These are phyloP conservation scores for Drosophila pruinosa DNA, from an alignment of 1,140 invertebrate genomes.

Conservation along the genomic window DNA sequence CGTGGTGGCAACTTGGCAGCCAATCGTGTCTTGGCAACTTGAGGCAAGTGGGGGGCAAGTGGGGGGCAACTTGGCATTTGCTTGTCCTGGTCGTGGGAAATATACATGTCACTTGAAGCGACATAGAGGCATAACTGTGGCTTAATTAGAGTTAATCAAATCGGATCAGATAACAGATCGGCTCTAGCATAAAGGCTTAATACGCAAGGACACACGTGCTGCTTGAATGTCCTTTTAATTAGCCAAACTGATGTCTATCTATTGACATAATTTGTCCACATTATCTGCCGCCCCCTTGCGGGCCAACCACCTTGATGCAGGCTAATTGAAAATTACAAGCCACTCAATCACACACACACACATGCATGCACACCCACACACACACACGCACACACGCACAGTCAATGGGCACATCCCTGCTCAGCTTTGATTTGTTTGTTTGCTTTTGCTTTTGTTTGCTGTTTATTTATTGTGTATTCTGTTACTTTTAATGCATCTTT, in stretches of 20 bases:
- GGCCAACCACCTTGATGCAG: slow-evolving; percentile 59
- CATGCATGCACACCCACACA: slow-evolving; percentile 16
- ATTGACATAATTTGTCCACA: slow-evolving; percentile 68
- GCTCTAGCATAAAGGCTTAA: slow-evolving; percentile 41
- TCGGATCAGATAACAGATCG: too few relatives aligned
- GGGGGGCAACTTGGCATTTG: not conserved
- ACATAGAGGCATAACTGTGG: slow-evolving; percentile 9
- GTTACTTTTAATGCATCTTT: slow-evolving; percentile 81
- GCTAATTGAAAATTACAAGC: slow-evolving; percentile 75
- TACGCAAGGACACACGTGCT: slow-evolving; percentile 35
- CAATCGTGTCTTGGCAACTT: slow-evolving; percentile 62
- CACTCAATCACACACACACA: slow-evolving; percentile 34
- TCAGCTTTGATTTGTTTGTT: slow-evolving; percentile 79
- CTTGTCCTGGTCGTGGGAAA: slow-evolving; percentile 40
- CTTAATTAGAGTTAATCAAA: slow-evolving; percentile 38
- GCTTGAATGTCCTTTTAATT: slow-evolving; percentile 60
- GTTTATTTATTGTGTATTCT: slow-evolving; percentile 79
- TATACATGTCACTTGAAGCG: not conserved
- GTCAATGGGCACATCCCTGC: slow-evolving; percentile 3
- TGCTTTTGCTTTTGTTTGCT: slow-evolving; percentile 50
- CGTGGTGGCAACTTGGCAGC: slow-evolving; percentile 57
- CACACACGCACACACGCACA: not conserved
- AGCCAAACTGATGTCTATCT: slow-evolving; percentile 57
- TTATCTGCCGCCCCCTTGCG: slow-evolving; percentile 51
- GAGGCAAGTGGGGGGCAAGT: too few relatives aligned